These are phyloP conservation scores for Chrysomallon squamiferum DNA, from an alignment of 1,140 invertebrate genomes.

Conservation along the genomic window DNA sequence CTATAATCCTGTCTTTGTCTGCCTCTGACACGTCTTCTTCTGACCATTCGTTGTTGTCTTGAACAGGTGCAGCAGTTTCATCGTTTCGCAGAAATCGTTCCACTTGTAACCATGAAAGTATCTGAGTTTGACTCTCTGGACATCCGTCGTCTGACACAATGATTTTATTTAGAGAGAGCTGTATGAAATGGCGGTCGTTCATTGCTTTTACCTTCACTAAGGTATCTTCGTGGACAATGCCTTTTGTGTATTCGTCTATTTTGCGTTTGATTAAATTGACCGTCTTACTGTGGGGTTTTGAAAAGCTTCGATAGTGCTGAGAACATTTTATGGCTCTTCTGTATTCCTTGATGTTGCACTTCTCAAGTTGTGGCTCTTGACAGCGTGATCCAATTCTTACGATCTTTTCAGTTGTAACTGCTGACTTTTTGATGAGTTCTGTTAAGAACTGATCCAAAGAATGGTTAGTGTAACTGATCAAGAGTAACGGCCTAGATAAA, in stretches of 20 bases:
- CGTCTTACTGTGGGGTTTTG: neutral
- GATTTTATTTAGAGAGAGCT: neutral
- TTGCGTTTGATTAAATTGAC: neutral
- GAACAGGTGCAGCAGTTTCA: too few relatives aligned
- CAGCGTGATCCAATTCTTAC: slow-evolving; percentile 25
- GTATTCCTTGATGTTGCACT: slow-evolving; percentile 12
- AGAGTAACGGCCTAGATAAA: slow-evolving; percentile 69
- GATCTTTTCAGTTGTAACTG: too few relatives aligned
- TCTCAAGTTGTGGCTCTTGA: slow-evolving; percentile 9
- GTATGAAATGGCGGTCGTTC: neutral
- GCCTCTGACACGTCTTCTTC: slow-evolving; percentile 6
- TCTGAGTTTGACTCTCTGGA: too few relatives aligned
- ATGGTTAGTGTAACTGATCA: slow-evolving; percentile 88
- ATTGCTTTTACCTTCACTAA: neutral
- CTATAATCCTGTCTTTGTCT: slow-evolving; percentile 6
- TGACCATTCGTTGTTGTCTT: too few relatives aligned
- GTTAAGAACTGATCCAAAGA: slow-evolving; percentile 87
- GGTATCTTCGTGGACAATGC: neutral
- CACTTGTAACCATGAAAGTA: too few relatives aligned
- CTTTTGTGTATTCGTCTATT: neutral
- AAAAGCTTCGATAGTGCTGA: neutral
- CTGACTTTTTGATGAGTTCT: slow-evolving; percentile 58
- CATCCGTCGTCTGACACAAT: neutral
- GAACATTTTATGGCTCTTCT: too few relatives aligned
- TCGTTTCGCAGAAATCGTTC: too few relatives aligned